Base-by-base conservation (phyloP, 1,140 invertebrate genomes). In the Yoshiicerus persimilis region DNA sequence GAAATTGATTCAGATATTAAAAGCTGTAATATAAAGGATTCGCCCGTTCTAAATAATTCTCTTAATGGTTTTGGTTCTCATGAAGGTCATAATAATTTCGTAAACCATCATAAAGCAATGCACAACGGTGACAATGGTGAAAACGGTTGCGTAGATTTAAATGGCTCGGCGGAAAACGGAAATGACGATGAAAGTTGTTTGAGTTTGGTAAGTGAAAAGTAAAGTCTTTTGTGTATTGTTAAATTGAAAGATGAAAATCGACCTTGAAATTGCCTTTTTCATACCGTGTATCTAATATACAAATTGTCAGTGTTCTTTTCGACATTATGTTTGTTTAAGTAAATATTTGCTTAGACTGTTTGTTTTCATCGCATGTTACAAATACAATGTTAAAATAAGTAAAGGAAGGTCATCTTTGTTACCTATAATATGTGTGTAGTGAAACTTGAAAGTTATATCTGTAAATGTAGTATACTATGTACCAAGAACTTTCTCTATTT, bases 1-100 rank as follows among this genome's bases (percentile, higher is more conserved):
- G 90, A 90, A 66, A 90, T 90, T 62, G 90, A 90, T 64, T 80
- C 62, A n/a, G 88, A 89, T 80, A 83, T 87, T 47, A 84, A 86
- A 41, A 86, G 41, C 13, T 86, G 84, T 16, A 86, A 64, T 66
- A 9, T 66, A 13, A 66, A 86, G 41, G 83, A 84, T 10, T 41
- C 38, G 38, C 32, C 83, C 10, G 83, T 84, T 84, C 4, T 56
- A n/a, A 56, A 56, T n/a, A 56, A 56, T 56, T n/a, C 47, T n/a
- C 20, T 84, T n/a, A 84, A 56, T 47, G 41, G 83, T 23, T 47
- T 27, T 41, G 20, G 80, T 83, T 27, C 23, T 75, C 23, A 75
- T 11, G 66, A 75, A 0, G 27, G 11, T 9, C 75, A 80, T 6
- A 36, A 80, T 20, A 80, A 80, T 80, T 20, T 80, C 6, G 34